These are phyloP conservation scores for Dolichopus griseipennis DNA, from an alignment of 2,888 invertebrate species.

Conservation along the genomic window DNA sequence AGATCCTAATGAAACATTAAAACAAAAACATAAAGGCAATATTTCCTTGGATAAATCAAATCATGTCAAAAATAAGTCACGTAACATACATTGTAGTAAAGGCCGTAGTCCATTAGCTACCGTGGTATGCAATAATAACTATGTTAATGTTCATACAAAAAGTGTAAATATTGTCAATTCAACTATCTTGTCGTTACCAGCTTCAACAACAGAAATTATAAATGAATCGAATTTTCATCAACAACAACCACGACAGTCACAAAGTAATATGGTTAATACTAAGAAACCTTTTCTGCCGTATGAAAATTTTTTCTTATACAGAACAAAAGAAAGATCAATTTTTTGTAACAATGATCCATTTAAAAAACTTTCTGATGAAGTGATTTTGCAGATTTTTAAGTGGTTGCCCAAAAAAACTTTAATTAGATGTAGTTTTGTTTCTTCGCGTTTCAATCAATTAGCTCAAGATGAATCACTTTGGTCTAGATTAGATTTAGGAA, in stretches of 20 bases:
- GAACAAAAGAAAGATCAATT: conserved; percentile 29
- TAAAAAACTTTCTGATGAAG: conserved; percentile 71
- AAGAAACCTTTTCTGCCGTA: conserved; percentile 28
- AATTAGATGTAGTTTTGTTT: conserved; percentile 62
- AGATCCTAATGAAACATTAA: conserved; percentile 27
- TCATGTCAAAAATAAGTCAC: conserved; percentile 15
- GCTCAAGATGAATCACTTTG: conserved; percentile 78
- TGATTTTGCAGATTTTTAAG: conserved; percentile 70
- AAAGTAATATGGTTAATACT: neutral
- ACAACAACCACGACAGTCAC: conserved; percentile 11
- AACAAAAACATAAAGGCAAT: conserved; percentile 9
- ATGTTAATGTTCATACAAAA: conserved; percentile 32
- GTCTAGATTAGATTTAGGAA: conserved; percentile 73
- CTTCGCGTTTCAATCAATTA: conserved; percentile 69
- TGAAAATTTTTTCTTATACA: conserved; percentile 39
- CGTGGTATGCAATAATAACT: conserved; percentile 37
- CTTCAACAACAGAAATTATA: conserved; percentile 16
- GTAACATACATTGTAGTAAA: conserved; percentile 26
- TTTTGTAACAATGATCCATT: conserved; percentile 54
- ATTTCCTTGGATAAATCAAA: neutral
- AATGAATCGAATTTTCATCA: conserved; percentile 12
- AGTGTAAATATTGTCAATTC: conserved; percentile 24
- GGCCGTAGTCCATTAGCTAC: conserved; percentile 38
- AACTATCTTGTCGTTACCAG: conserved; percentile 14
- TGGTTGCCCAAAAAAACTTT: conserved; percentile 72